Evolutionary conservation across 2,113 vertebrate species (phyloP), one percentile per base, ranked within the genome.

Genomic region (Noctilio leporinus): DNA sequence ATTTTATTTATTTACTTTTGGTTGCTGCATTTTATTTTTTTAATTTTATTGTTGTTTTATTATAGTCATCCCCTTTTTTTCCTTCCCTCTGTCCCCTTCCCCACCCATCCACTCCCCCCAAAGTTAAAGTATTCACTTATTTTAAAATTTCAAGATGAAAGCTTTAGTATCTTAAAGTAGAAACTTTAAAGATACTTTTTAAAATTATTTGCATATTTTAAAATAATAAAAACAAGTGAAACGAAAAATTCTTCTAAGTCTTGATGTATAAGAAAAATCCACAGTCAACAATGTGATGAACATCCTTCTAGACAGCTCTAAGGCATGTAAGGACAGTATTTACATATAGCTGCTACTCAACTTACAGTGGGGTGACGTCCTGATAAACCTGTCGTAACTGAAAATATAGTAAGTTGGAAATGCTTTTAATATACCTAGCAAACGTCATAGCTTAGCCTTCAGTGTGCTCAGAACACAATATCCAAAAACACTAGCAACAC

Each of bases 201-300:
- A 94, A 92, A 94, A 70, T 83, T 91, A 69, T 10, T 28, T 59
- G 15, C 15, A 26, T 94, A 59, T 55, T 91, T 17, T 12, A 40
- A 78, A 77, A 93, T 91, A n/a, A 22, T 43, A 75, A 51, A 96
- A 80, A 8, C 35, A 94, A 43, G 76, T 51, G 86, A 90, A 86
- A 83, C 17, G 45, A 62, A 95, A 96, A 86, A 24, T 49, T 59
- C 1, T 35, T 45, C 15, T 38, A 33, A 62, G 11, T 91, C n/a
- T 82, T 95, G 51, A 45, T 89, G 57, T 24, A 9, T 76, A 80
- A 95, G 40, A n/a, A 84, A 96, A 75, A 53, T 0, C 26, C 78
- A 16, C 73, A 57, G 24, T 86, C 24, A 78, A 26, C 49, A 75
- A 35, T 84, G 86, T 81, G 40, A 70, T 94, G 14, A 84, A 78